phyloP scores from a whole-genome alignment of 2,797 vertebrate genomes.

The Xiphophorus birchmanni region DNA sequence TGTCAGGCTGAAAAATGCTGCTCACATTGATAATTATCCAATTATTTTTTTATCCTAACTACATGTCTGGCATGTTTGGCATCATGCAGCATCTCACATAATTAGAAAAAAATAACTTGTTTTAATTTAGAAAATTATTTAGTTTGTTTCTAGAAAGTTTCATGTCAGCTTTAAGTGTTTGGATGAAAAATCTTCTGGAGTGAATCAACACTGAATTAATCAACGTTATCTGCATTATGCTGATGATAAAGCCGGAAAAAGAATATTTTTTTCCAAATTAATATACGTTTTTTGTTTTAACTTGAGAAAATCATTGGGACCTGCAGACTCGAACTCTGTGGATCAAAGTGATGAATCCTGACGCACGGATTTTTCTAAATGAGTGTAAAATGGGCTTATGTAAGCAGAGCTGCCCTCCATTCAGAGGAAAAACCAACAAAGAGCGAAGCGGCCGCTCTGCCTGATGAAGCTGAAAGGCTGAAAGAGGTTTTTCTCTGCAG shows the following conservation, averaged over 20 bases:
- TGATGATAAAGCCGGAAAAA: neutral
- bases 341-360: neutral
- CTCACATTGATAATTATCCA: neutral
- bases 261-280: neutral
- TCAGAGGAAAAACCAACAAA: slow-evolving; percentile 7
- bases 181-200: neutral
- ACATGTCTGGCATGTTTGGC: neutral
- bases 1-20: neutral
- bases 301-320: neutral
- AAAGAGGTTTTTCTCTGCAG: neutral
- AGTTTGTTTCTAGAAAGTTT: neutral
- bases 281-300: neutral
- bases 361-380: neutral
- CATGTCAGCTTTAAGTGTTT: neutral
- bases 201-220: neutral
- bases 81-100: neutral
- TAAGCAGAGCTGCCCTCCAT: neutral
- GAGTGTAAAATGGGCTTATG: slow-evolving; percentile 6
- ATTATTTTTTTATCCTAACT: neutral
- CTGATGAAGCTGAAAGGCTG: slow-evolving; percentile 2
- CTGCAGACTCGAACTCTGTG: neutral
- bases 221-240: neutral
- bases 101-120: neutral
- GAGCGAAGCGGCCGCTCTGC: neutral
- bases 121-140: neutral